These are phyloP conservation scores for Tamandua tetradactyla DNA, from an alignment of 2,797 vertebrate species.

Conservation along the genomic window DNA sequence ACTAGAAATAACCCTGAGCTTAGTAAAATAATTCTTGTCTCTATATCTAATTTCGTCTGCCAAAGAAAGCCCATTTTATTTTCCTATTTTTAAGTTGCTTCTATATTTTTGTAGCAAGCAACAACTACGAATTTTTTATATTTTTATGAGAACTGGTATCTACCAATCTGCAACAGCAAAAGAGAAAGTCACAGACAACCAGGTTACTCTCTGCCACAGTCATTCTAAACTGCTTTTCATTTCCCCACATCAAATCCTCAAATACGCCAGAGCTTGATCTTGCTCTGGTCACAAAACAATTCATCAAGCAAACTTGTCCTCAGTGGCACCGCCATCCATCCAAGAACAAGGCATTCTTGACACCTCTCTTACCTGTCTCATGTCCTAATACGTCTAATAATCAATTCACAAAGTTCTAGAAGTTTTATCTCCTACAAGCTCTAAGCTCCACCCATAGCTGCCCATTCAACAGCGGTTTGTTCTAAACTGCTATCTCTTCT, in stretches of 20 bases:
- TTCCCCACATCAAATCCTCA: background rate
- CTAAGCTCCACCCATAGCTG: background rate
- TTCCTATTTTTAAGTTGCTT: constrained; percentile 43
- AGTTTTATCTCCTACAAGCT: background rate
- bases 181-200: background rate
- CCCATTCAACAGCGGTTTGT: background rate
- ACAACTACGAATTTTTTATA: background rate
- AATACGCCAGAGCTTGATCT: background rate
- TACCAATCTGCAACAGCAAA: background rate
- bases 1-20: constrained; percentile 11
- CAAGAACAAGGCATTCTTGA: background rate
- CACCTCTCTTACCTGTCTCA: background rate
- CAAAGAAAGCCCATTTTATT: background rate
- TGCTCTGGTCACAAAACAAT: background rate
- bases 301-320: background rate
- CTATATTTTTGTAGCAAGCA: background rate
- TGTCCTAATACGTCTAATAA: background rate
- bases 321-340: background rate
- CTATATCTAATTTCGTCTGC: background rate
- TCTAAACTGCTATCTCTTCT: background rate
- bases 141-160: background rate
- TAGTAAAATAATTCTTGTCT: constrained; percentile 32
- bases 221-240: background rate
- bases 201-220: background rate
- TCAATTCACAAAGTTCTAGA: background rate